phyloP scores from a whole-genome alignment of 2,797 vertebrate genomes.

The Champsocephalus gunnari region DNA sequence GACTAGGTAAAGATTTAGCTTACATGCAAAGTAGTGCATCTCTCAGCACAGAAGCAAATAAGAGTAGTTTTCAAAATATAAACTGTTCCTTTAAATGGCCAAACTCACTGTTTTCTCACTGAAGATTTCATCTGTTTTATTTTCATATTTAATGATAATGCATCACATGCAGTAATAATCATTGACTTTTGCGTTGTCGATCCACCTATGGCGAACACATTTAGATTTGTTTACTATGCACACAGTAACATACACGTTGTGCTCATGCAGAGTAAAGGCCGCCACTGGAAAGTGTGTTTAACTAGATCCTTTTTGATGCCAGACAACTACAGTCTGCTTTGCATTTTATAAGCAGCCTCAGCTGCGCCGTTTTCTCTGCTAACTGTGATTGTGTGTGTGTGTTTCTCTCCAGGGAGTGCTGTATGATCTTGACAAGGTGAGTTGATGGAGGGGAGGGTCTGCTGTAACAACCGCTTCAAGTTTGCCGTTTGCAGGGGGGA shows the following conservation, averaged over 20 bases:
- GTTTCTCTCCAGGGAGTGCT: slow-evolving; percentile 91
- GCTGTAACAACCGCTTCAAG: slow-evolving; percentile 14
- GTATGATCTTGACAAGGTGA: slow-evolving; percentile 98
- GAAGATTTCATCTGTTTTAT: slow-evolving; percentile 1
- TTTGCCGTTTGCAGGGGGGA: slow-evolving; percentile 15
- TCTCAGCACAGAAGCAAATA: neutral
- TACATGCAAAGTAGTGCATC: neutral
- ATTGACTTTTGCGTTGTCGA: neutral
- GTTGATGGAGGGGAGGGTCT: slow-evolving; percentile 60
- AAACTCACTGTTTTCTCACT: neutral
- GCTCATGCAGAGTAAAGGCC: neutral
- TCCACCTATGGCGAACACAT: neutral
- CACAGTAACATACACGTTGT: neutral
- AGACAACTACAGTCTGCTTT: slow-evolving; percentile 38
- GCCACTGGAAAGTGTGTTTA: slow-evolving; percentile 8
- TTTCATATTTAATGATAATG: neutral
- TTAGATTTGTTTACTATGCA: neutral
- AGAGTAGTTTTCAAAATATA: neutral
- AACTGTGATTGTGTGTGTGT: slow-evolving; percentile 36
- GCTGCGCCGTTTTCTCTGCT: slow-evolving; percentile 23
- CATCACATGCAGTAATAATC: neutral
- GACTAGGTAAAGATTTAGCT: neutral
- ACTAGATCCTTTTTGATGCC: slow-evolving; percentile 36
- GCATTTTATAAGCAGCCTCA: slow-evolving; percentile 32
- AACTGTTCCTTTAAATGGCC: neutral